phyloP scores from a whole-genome alignment of 2,113 vertebrate genomes.

The Corythoichthys haematopterus region DNA sequence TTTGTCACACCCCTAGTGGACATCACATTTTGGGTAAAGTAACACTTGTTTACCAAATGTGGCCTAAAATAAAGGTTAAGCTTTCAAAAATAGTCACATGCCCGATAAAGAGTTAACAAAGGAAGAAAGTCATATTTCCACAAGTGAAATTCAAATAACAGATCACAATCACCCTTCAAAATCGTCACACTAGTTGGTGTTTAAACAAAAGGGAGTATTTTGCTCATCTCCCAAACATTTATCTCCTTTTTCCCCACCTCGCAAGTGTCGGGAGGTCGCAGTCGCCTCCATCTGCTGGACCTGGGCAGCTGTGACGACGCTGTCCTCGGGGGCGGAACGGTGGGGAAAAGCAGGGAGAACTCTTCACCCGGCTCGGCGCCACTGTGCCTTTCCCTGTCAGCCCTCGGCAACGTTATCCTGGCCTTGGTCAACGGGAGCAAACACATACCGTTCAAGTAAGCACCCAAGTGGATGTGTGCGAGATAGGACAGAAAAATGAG shows the following conservation, averaged over 20 bases:
- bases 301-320: constrained; percentile 91
- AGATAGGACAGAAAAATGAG: not conserved
- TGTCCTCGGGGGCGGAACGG: constrained; percentile 75
- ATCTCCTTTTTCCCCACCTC: constrained; percentile 10
- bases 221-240: constrained; percentile 1
- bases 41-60: too few species aligned
- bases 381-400: constrained; percentile 89
- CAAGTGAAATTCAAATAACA: too few species aligned
- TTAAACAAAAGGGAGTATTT: not conserved
- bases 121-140: too few species aligned
- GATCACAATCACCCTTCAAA: not conserved
- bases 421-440: constrained; percentile 98
- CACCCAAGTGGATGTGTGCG: not conserved
- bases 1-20: too few species aligned
- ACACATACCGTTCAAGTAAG: constrained; percentile 98
- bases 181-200: not conserved
- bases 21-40: too few species aligned
- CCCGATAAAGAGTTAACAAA: too few species aligned
- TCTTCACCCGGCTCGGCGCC: constrained; percentile 70
- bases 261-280: constrained; percentile 95
- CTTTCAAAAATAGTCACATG: too few species aligned
- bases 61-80: too few species aligned
- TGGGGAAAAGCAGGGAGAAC: constrained; percentile 47
- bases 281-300: constrained; percentile 95
- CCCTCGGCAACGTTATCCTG: constrained; percentile 95